Evolutionary conservation across 2,113 vertebrate species (phyloP), one percentile per base, ranked within the genome.

Genomic region (Trematomus loennbergii): DNA sequence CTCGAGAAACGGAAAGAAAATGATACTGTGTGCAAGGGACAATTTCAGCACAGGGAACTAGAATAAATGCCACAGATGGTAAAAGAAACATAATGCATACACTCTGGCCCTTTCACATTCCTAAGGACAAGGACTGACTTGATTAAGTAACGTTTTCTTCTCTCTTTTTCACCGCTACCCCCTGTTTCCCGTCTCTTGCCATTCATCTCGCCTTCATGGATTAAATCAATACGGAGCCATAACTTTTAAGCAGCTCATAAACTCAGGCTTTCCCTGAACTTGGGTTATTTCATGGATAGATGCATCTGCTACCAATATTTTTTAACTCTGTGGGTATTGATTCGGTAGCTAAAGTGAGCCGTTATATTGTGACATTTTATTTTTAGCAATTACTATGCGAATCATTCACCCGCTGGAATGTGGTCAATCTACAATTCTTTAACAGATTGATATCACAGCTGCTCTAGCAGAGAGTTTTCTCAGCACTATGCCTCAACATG

Each of bases 261-360:
- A 64, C 40, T 36, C 13, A 18, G 8, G 4, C n/a, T 2, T 0
- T 78, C 78, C 63, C 68, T 18, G 46, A 50, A 66, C 50, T 62
- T 13, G 3, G 16, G 25, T 46, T 63, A 50, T 78, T 70, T 73
- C 36, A 40, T 46, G 57, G 20, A 40, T 18, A 82, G 76, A 60
- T 13, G 52, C 55, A 45, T 50, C 68, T 17, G 36, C 62, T 65
- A 5, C 48, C 66, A 45, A 82, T 65, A 61, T 79, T 67, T 61
- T 63, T 64, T 65, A 58, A 83, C 45, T 72, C 53, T 33, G 5
- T 18, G 15, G 55, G n/a, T 83, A 87, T 88, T 76, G 86, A 88
- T 90, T 80, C 50, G 25, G 2, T 16, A 13, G 18, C 76, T 48
- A 46, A 75, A 76, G 61, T 69, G 20, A 79, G 52, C 9, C 13